Base-by-base conservation (phyloP, 2,888 invertebrate genomes). In the Yponomeuta malinellus region DNA sequence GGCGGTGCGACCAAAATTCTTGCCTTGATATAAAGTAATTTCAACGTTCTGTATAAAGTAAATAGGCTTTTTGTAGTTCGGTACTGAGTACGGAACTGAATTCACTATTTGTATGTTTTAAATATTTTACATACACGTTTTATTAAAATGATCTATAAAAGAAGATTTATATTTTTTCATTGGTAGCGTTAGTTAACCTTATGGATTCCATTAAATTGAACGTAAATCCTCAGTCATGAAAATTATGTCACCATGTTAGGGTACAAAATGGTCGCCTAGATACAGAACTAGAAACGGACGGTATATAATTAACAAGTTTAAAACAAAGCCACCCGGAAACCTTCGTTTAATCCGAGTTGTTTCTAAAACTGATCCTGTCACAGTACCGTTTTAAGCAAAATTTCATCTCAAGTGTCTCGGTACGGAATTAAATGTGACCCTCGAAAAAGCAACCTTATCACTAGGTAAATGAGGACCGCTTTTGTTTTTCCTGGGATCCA, bases 261-360 rank as follows among this genome's bases (percentile, higher is more conserved):
- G 43, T 43, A 43, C 6, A 59, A 59, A 59, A 59, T 8, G 12
- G 15, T 59, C 5, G 12, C 52, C 15, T 59, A 12, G 52, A 15
- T 59, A 59, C 52, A 59, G 43, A 43, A 59, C 52, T 59, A 59
- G 10, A 52, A n/a, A 68, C 29, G 23, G 48, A 68, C 68, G 12
- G 48, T 59, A 52, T 68, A 68, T 48, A 48, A 68, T 68, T 68
- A 68, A 68, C 68, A 48, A 68, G 68, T 85, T 81, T 78, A 76
- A 79, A 82, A 81, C 79, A 83, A 87, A 85, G 81, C 78, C 76
- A 79, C 76, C 78, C 78, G 76, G 76, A 80, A 84, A 80, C 85
- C 86, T 88, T 85, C 86, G 85, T 85, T 87, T 86, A 89, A 88
- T 88, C 85, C 83, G 80, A 83, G 81, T 83, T 83, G 78, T 86